Evolutionary conservation across 2,888 invertebrate genomes (phyloP), one percentile per base, ranked within the genome.

Genomic region (Brachypterus glaber): DNA sequence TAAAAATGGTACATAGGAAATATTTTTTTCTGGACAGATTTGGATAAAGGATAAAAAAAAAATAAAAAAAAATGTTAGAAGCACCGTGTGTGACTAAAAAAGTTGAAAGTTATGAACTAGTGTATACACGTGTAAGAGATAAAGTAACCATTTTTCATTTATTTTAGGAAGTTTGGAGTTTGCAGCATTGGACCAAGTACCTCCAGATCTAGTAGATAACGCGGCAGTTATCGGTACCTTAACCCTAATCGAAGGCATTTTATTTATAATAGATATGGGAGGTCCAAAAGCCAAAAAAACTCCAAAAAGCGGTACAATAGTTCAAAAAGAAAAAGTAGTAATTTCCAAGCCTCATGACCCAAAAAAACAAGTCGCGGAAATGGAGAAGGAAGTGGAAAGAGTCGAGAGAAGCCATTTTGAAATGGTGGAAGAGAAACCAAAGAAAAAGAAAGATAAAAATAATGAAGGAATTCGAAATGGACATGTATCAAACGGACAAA

Each of bases 111-210:
- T n/a, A n/a, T n/a, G n/a, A n/a, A n/a, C n/a, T n/a, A n/a, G n/a
- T n/a, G n/a, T n/a, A n/a, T n/a, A n/a, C n/a, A n/a, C n/a, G n/a
- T n/a, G n/a, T n/a, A n/a, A n/a, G n/a, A n/a, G n/a, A n/a, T n/a
- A n/a, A n/a, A n/a, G n/a, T n/a, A n/a, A n/a, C n/a, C n/a, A n/a
- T n/a, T n/a, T n/a, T n/a, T n/a, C n/a, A n/a, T n/a, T n/a, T n/a
- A n/a, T 53, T 53, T 15, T 56, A 77, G 79, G 82, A 53, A 77
- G 78, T 47, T 65, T 83, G 50, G 77, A 78, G 43, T 68, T 82
- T 41, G 79, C 81, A 2, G 76, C 82, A 3, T 64, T 83, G 52
- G 84, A 84, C 54, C 79, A 77, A 11, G 74, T 83, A 2, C 82
- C 82, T 1, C 66, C 68, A 8, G 72, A 76, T 39, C 63, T 84